Evolutionary conservation across 30 jellyfish, hydroid and myxozoan genomes (phyloP), one percentile per base, ranked within the genome.

Genomic region (Aurelia coerulea): DNA sequence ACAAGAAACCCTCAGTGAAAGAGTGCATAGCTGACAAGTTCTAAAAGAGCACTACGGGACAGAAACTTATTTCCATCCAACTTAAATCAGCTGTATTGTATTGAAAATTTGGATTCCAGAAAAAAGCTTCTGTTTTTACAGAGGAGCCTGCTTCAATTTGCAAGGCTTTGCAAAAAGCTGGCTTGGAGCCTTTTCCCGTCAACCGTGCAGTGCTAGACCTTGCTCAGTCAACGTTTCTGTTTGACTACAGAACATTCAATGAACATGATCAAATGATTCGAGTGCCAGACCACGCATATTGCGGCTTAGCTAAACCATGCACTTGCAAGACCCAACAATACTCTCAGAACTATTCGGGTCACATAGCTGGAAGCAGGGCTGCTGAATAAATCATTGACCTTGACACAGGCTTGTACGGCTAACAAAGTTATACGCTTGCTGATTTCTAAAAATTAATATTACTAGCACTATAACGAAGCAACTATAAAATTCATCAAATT

Each of bases 261-360:
- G 89, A 64, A 12, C 75, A 11, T 32, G 70, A 19, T 53, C 62
- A 19, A 56, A 14, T 16, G 62, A 16, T 16, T 35, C 63, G 35
- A 56, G 89, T 14, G 80, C 69, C 65, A 49, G 89, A 77, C 87
- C 56, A 67, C 87, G 89, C 89, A 79, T 42, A 69, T 33, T 79
- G 89, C 89, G 89, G 80, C 89, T 79, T 79, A 67, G 80, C 80
- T 79, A 39, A 67, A 66, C 80, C 50, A 42, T 62, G 80, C 33
- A 9, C 29, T 16, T 70, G 63, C 80, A 51, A 70, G 63, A 70
- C 49, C 71, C 23, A 63, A 16, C 41, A 73, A 16, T 11, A 66
- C 19, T 29, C 42, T 56, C 42, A 13, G 31, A 17, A 3, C 41
- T 50, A 54, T 39, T 50, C 86, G 73, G 76, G 65, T 54, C 64